Percentiles rank a stretch among this genome's conserved stretches.
Evolutionary conservation across 1,140 invertebrate genomes (phyloP).

Genomic region (Rhagoletis zephyria): DNA sequence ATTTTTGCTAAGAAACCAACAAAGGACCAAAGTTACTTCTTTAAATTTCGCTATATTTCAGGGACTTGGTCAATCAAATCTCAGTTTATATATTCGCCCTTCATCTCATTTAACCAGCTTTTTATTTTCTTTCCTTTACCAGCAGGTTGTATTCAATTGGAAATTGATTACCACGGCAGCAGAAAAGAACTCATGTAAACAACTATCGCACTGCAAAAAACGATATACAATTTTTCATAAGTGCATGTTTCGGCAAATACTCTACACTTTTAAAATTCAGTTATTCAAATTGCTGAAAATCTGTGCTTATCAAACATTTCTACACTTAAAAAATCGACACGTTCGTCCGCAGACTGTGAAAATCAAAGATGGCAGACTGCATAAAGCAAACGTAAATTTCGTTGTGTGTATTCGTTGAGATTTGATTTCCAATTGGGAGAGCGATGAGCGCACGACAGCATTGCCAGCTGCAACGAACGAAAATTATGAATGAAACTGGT

Average conservation of each 20-base stretch:
- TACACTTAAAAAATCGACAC: slow-evolving; percentile 51
- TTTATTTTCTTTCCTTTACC: neutral
- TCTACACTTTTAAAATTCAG: slow-evolving; percentile 61
- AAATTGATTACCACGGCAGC: neutral
- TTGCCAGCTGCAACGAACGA: neutral
- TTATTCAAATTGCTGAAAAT: slow-evolving; percentile 24
- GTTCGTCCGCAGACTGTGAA: slow-evolving; percentile 13
- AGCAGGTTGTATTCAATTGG: neutral
- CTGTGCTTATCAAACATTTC: slow-evolving; percentile 32
- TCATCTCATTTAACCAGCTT: no score
- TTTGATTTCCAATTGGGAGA: slow-evolving; percentile 31
- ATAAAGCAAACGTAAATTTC: slow-evolving; percentile 30
- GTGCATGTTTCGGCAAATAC: slow-evolving; percentile 33
- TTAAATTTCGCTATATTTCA: no score
- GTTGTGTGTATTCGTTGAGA: slow-evolving; percentile 43
- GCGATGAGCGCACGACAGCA: neutral
- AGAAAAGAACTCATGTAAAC: slow-evolving; percentile 37
- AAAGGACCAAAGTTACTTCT: no score
- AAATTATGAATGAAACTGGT: neutral
- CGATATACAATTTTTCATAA: slow-evolving; percentile 61
- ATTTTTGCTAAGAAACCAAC: neutral
- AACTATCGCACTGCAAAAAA: slow-evolving; percentile 62
- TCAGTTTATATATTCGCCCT: no score
- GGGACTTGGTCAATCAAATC: no score
- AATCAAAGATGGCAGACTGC: slow-evolving; percentile 56